These are phyloP conservation scores for Neoscelio sp. DNA, from an alignment of 2,888 invertebrate genomes.

Conservation along the genomic window DNA sequence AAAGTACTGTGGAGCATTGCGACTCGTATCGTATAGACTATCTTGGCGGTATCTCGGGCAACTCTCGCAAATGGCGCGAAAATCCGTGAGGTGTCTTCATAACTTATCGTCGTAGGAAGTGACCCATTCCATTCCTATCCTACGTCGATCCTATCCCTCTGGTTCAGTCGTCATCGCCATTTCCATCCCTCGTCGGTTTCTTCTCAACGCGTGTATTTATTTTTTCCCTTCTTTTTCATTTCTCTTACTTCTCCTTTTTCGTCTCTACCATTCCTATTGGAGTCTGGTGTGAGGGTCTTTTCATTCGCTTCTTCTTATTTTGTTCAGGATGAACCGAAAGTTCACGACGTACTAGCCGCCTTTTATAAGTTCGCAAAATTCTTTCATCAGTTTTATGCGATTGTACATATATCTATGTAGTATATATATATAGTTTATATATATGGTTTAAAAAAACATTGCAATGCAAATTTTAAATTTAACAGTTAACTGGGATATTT, in stretches of 20 bases:
- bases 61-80: slow-evolving; percentile 81
- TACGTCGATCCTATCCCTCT: slow-evolving; percentile 65
- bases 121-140: slow-evolving; percentile 69
- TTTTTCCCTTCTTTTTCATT: slow-evolving; percentile 55
- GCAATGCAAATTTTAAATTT: too few relatives aligned
- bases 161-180: slow-evolving; percentile 65
- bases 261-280: slow-evolving; percentile 32
- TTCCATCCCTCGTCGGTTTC: slow-evolving; percentile 60
- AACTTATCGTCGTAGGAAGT: slow-evolving; percentile 82
- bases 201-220: slow-evolving; percentile 54
- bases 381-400: slow-evolving; percentile 61
- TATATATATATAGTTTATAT: too few relatives aligned
- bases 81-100: slow-evolving; percentile 80
- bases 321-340: slow-evolving; percentile 57
- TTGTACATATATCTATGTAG: slow-evolving; percentile 50
- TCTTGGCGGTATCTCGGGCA: slow-evolving; percentile 75
- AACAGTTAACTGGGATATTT: too few relatives aligned
- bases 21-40: slow-evolving; percentile 76
- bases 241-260: slow-evolving; percentile 54
- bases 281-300: slow-evolving; percentile 56
- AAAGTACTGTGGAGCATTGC: slow-evolving; percentile 70
- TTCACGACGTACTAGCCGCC: slow-evolving; percentile 57
- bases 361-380: slow-evolving; percentile 66
- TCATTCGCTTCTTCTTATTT: slow-evolving; percentile 62
- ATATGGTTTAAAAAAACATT: too few relatives aligned